phyloP scores from a whole-genome alignment of 2,797 vertebrate genomes.

The Platalea minor region DNA sequence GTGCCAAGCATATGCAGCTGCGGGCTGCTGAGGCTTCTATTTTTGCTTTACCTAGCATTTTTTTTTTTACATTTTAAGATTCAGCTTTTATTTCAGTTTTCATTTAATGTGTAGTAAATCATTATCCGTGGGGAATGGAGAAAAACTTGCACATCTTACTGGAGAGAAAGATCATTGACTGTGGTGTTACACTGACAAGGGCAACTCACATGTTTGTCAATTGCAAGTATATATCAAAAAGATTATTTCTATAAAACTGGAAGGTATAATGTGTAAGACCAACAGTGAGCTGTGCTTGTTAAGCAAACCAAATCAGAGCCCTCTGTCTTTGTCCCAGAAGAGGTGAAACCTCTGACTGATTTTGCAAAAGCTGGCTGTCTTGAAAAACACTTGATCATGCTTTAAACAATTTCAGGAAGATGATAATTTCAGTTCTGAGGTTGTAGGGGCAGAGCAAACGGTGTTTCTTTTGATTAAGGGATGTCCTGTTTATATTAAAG shows the following conservation, averaged over 20 bases:
- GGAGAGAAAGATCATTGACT: neutral
- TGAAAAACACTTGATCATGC: neutral
- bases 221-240: neutral
- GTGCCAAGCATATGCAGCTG: neutral
- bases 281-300: neutral
- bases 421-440: neutral
- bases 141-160: neutral
- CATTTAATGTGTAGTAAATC: neutral
- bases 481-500: neutral
- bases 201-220: neutral
- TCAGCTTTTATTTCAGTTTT: neutral
- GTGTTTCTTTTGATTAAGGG: neutral
- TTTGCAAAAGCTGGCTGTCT: neutral
- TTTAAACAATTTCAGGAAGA: neutral
- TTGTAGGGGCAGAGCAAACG: neutral
- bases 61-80: neutral
- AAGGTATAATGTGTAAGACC: neutral
- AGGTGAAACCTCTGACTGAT: neutral
- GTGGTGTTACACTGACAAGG: neutral
- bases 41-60: neutral
- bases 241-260: neutral
- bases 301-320: neutral
- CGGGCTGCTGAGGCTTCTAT: neutral
- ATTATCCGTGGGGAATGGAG: neutral
- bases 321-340: neutral